Conservation (phyloP, 2,113 vertebrate species). For the Rhinopithecus roxellana region DNA sequence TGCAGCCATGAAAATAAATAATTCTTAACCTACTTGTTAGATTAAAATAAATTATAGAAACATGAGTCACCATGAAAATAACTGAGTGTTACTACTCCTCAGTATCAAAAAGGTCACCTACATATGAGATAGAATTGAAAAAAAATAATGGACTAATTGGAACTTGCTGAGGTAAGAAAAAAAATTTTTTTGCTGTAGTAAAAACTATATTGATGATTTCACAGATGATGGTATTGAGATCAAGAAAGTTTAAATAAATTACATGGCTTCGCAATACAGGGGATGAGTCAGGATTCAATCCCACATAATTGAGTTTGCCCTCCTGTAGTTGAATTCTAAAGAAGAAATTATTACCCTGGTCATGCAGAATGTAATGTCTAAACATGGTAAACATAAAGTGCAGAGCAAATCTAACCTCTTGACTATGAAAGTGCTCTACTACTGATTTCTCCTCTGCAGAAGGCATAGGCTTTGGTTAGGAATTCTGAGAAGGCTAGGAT, state of each 20-base stretch:
- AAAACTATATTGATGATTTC: not conserved
- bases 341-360: not conserved
- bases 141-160: not conserved
- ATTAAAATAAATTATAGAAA: not conserved
- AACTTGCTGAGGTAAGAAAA: not conserved
- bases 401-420: not conserved
- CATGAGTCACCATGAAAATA: not conserved
- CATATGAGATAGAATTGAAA: not conserved
- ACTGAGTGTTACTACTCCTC: not conserved
- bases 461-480: accelerated
- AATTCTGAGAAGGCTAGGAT: too few species aligned
- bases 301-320: not conserved
- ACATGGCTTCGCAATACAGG: not conserved
- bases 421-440: not conserved
- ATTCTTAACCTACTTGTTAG: not conserved
- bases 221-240: not conserved
- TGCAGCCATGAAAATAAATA: not conserved
- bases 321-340: not conserved
- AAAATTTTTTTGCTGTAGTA: not conserved
- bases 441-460: not conserved
- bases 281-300: not conserved
- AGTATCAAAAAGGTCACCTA: not conserved
- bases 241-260: not conserved
- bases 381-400: not conserved
- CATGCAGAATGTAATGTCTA: not conserved